phyloP scores from a whole-genome alignment of 1,140 invertebrate species.

The Condylostylus longicornis region DNA sequence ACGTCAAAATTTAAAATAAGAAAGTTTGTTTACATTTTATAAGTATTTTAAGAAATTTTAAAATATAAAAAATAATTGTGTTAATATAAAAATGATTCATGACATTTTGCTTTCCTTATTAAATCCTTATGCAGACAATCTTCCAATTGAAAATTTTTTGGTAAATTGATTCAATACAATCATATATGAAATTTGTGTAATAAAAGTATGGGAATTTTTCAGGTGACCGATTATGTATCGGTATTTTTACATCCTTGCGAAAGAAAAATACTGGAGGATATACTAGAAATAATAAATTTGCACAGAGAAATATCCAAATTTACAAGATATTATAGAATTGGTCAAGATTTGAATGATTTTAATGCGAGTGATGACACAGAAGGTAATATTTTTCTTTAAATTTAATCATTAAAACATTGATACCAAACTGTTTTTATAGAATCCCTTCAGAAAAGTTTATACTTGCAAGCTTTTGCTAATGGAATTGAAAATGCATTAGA shows the following conservation, averaged over 20 bases:
- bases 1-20: no score
- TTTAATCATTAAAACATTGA: no score
- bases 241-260: slow-evolving; percentile 27
- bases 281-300: slow-evolving; percentile 16
- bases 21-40: no score
- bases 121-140: slow-evolving; percentile 11
- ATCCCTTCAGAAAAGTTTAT: slow-evolving; percentile 32
- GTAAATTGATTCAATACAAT: slow-evolving; percentile 8
- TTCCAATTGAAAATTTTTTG: slow-evolving; percentile 15
- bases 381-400: background rate
- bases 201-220: background rate
- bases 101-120: slow-evolving; percentile 23
- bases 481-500: slow-evolving; percentile 41
- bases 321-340: slow-evolving; percentile 9
- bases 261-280: slow-evolving; percentile 17
- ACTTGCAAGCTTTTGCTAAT: slow-evolving; percentile 42
- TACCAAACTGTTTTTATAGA: slow-evolving; percentile 4
- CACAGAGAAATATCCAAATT: slow-evolving; percentile 19
- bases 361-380: background rate
- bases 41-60: no score
- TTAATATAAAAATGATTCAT: no score
- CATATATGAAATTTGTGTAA: background rate
- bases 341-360: background rate
- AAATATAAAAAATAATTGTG: no score
- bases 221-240: slow-evolving; percentile 9